phyloP scores from a whole-genome alignment of 2,888 invertebrate species.

The Calephelis perditalis region DNA sequence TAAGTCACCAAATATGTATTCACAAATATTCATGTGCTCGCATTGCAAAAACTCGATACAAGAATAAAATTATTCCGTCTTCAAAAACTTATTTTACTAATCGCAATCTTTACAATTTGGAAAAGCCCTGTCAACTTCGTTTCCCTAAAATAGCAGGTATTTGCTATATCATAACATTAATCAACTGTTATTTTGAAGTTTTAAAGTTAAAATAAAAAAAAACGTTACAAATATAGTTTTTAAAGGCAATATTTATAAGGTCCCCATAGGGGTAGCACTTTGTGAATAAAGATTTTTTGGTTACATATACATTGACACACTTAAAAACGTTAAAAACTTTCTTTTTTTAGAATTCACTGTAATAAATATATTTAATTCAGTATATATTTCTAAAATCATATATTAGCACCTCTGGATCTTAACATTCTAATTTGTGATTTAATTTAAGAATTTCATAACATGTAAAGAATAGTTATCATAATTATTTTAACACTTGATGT shows the following conservation, averaged over 20 bases:
- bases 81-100: too few species aligned
- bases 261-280: constrained; percentile 53
- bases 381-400: constrained; percentile 6
- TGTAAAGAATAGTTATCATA: not conserved
- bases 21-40: too few species aligned
- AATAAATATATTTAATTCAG: constrained; percentile 23
- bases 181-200: constrained; percentile 1
- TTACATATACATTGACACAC: not conserved
- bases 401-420: constrained; percentile 11
- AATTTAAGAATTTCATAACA: constrained; percentile 1
- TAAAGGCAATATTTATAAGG: constrained; percentile 38
- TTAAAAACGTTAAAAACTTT: not conserved
- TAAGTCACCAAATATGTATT: too few species aligned
- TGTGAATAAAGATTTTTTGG: constrained; percentile 36
- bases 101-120: too few species aligned
- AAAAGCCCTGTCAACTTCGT: too few species aligned
- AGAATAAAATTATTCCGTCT: too few species aligned
- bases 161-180: too few species aligned
- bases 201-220: not conserved
- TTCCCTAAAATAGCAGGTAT: too few species aligned
- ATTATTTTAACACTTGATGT: not conserved
- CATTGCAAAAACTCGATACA: too few species aligned
- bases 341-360: constrained; percentile 14
- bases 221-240: constrained; percentile 1
- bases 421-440: constrained; percentile 11